A percentile compares a stretch with the other conserved stretches of the same genome.
These are phyloP conservation scores for Phylloscopus whistleri DNA, from an alignment of 2,113 vertebrate species.

Conservation along the genomic window DNA sequence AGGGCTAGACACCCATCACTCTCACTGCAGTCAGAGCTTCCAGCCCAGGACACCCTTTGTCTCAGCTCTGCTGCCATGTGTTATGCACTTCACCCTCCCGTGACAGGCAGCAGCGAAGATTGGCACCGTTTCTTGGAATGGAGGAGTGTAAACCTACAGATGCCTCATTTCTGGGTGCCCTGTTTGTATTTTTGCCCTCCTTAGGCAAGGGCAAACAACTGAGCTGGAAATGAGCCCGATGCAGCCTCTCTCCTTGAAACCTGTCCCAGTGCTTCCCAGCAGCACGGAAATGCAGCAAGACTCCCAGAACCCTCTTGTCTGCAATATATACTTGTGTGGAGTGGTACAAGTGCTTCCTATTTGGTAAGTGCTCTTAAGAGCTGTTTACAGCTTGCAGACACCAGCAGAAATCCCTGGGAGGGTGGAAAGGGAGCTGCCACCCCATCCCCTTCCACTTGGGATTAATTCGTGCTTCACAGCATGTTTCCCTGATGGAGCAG, in stretches of 20 bases:
- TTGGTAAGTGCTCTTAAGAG: neutral
- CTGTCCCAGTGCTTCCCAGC: neutral
- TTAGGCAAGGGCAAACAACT: neutral
- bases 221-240: neutral
- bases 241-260: neutral
- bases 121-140: neutral
- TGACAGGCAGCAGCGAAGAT: neutral
- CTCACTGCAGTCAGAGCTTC: neutral
- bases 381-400: neutral
- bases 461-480: neutral
- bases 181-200: neutral
- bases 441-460: neutral
- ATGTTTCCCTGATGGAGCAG: neutral
- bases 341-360: conserved; percentile 7
- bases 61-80: neutral
- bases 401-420: neutral
- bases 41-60: neutral
- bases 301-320: neutral
- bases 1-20: neutral
- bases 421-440: neutral
- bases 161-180: neutral
- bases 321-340: neutral
- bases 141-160: neutral
- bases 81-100: neutral
- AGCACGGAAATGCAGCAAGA: neutral